A percentile compares a stretch with the other conserved stretches of the same genome.
These are phyloP conservation scores for Fundulus diaphanus DNA, from an alignment of 2,797 vertebrate species.

Conservation along the genomic window DNA sequence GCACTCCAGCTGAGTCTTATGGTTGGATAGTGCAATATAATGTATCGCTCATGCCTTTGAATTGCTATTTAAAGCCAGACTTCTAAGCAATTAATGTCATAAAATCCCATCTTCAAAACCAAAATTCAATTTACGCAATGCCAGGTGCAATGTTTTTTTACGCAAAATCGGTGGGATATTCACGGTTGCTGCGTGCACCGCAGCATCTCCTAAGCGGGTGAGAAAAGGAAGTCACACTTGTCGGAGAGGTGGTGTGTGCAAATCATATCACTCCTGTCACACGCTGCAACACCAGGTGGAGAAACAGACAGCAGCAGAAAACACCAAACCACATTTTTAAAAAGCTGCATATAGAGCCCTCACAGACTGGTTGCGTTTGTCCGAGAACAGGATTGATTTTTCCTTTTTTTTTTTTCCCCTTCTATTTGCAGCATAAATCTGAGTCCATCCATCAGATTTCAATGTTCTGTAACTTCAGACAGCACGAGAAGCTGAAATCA, in stretches of 20 bases:
- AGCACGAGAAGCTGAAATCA: slow-evolving; percentile 1
- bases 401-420: slow-evolving; percentile 1
- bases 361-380: slow-evolving; percentile 22
- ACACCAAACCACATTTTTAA: slow-evolving; percentile 43
- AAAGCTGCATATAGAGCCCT: slow-evolving; percentile 32
- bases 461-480: background rate
- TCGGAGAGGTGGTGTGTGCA: slow-evolving; percentile 68
- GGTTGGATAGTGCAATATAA: slow-evolving; percentile 17
- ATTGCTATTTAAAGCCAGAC: background rate
- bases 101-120: background rate
- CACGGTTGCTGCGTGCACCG: slow-evolving; percentile 51
- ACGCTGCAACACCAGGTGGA: slow-evolving; percentile 68
- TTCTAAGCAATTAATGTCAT: background rate
- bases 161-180: slow-evolving; percentile 54
- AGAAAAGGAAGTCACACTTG: slow-evolving; percentile 77
- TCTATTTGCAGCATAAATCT: slow-evolving; percentile 4
- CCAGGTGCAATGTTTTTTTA: slow-evolving; percentile 31
- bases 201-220: slow-evolving; percentile 70
- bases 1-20: slow-evolving; percentile 22
- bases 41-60: slow-evolving; percentile 1
- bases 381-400: slow-evolving; percentile 16
- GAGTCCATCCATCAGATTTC: slow-evolving; percentile 13
- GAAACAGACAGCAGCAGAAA: slow-evolving; percentile 54
- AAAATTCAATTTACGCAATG: slow-evolving; percentile 24
- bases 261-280: slow-evolving; percentile 69